These are phyloP conservation scores for Spodoptera litura DNA, from an alignment of 1,140 invertebrate genomes.

Conservation along the genomic window DNA sequence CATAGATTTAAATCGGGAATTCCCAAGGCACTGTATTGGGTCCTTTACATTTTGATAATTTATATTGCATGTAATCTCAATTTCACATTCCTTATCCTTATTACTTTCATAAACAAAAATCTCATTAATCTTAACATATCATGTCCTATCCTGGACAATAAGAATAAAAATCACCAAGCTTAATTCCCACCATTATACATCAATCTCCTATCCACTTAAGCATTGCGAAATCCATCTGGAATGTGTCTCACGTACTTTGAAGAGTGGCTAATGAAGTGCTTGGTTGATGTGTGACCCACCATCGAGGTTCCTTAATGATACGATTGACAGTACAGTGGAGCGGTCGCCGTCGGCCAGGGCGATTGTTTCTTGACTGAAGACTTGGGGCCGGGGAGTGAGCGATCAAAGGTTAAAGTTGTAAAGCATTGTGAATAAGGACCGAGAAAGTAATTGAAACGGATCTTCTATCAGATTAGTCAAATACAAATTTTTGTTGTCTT, in stretches of 20 bases:
- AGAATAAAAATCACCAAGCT: conserved; percentile 44
- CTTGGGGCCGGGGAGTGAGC: conserved; percentile 57
- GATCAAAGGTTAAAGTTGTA: conserved; percentile 13
- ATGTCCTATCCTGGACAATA: conserved; percentile 22
- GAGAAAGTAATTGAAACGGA: neutral
- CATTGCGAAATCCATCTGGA: conserved; percentile 60
- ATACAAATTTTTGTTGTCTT: too few relatives aligned
- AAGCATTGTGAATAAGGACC: too few relatives aligned
- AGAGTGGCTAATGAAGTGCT: conserved; percentile 71
- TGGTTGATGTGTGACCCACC: conserved; percentile 70
- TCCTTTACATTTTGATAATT: neutral
- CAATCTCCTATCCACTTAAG: conserved; percentile 64
- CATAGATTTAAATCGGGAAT: neutral
- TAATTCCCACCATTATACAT: conserved; percentile 63
- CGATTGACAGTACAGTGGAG: conserved; percentile 75
- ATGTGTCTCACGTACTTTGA: conserved; percentile 71
- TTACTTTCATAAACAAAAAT: conserved; percentile 13
- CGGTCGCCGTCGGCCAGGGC: conserved; percentile 60
- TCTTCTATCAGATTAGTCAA: too few relatives aligned
- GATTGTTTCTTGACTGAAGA: conserved; percentile 70
- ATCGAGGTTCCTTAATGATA: conserved; percentile 62
- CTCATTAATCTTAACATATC: conserved; percentile 27
- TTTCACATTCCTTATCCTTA: neutral
- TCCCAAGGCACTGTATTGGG: neutral
- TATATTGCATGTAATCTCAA: neutral